Evolutionary conservation across 2,113 vertebrate species (phyloP), one percentile per base, ranked within the genome.

Genomic region (Coracopsis vasa): DNA sequence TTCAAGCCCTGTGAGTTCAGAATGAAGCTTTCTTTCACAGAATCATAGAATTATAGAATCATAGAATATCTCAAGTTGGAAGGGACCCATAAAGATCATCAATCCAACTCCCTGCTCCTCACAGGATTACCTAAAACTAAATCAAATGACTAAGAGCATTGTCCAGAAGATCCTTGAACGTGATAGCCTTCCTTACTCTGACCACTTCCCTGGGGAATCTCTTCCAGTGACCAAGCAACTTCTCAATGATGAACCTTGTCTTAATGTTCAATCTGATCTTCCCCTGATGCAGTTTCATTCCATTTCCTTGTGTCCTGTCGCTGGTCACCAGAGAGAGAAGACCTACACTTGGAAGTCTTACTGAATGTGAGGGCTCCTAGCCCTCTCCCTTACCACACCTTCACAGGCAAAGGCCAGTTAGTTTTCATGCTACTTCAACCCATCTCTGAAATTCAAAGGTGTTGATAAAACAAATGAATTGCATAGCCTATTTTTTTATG

Each of bases 221-320:
- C 17, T 44, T 83, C 13, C 51, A 69, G 53, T 28, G 25, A 60
- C 16, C 0, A 0, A 13, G 5, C 21, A 51, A 5, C 2, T 12
- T 70, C n/a, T 1, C 42, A 25, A 7, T 1, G 4, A 54, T n/a
- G 35, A 61, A 4, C 13, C 2, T 65, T 81, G 80, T 64, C n/a
- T 18, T 61, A 25, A 15, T 17, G 10, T 35, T 16, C 73, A 70
- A 0, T 16, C 6, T 31, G 65, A 88, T 47, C 16, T 84, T 73
- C 9, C 5, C 6, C 7, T 61, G 54, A 8, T 0, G 0, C 23
- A 61, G 7, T 16, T 35, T 47, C 2, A 1, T 73, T 91, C 35
- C 41, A 35, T 74, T 37, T 35, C 16, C 13, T 74, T 0, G 0
- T 58, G n/a, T 67, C 31, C 42, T 75, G 15, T 45, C 10, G 0